phyloP scores from a whole-genome alignment of 1,140 invertebrate genomes.

The Plectus sambesii region DNA sequence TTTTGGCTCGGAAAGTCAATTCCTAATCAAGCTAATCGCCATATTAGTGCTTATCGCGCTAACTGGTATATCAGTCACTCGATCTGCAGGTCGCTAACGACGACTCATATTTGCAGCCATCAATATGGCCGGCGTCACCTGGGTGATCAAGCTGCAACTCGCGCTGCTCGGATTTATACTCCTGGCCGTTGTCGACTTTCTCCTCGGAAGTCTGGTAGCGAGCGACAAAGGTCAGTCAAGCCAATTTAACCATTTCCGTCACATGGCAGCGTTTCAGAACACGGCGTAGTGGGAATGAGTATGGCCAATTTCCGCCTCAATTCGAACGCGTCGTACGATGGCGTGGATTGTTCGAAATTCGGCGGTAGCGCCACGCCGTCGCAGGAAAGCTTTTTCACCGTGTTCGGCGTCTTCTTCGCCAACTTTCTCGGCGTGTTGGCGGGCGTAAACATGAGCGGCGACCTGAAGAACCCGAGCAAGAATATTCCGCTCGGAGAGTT shows the following conservation, averaged over 20 bases:
- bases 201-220: conserved; percentile 70
- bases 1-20: conserved; percentile 57
- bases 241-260: not conserved
- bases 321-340: conserved; percentile 64
- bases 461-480: conserved; percentile 72
- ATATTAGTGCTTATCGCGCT: conserved; percentile 66
- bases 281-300: conserved; percentile 73
- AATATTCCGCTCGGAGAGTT: conserved; percentile 88
- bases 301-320: conserved; percentile 67
- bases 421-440: conserved; percentile 83
- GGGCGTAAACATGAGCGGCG: conserved; percentile 91
- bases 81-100: not conserved
- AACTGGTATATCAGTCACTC: conserved; percentile 48
- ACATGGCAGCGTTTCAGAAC: conserved; percentile 51
- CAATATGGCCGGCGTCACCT: conserved; percentile 80
- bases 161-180: conserved; percentile 66
- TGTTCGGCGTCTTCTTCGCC: conserved; percentile 87
- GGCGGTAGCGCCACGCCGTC: conserved; percentile 36
- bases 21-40: conserved; percentile 64
- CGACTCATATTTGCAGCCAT: conserved; percentile 53
- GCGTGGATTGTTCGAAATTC: conserved; percentile 52
- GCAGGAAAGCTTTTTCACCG: conserved; percentile 67
- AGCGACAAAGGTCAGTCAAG: conserved; percentile 53
- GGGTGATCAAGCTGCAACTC: conserved; percentile 82
- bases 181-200: conserved; percentile 74